Evolutionary conservation across 2,888 invertebrate species (phyloP).

Genomic region (Platycheirus rosarum): DNA sequence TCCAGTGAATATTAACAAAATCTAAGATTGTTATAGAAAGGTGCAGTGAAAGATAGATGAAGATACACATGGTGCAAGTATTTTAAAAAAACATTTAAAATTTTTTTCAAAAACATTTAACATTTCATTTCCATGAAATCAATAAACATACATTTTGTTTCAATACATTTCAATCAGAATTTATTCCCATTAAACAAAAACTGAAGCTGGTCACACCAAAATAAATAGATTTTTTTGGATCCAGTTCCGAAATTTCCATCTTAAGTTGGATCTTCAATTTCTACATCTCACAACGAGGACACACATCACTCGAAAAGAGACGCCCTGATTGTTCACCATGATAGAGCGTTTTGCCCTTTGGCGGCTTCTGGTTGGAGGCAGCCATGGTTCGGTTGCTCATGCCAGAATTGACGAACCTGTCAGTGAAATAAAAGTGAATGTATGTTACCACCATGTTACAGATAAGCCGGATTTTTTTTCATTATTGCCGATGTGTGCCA

Average conservation of each 20-base stretch:
- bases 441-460: constrained; percentile 34
- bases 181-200: too few species aligned
- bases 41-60: too few species aligned
- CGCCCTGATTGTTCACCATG: constrained; percentile 49
- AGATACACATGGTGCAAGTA: too few species aligned
- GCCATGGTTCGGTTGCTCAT: constrained; percentile 1
- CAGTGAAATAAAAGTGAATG: constrained; percentile 59
- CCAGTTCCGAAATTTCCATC: not conserved
- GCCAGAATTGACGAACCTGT: constrained; percentile 49
- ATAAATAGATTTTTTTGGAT: not conserved
- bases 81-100: too few species aligned
- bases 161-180: not conserved
- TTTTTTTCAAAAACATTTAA: too few species aligned
- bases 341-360: constrained; percentile 61
- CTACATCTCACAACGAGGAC: not conserved
- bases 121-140: too few species aligned
- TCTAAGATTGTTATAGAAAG: too few species aligned
- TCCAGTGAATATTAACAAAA: too few species aligned
- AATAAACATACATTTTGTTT: too few species aligned
- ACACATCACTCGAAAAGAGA: constrained; percentile 27
- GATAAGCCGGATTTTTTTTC: constrained; percentile 50
- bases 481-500: constrained; percentile 27
- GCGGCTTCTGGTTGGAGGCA: constrained; percentile 37
- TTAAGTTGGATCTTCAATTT: constrained; percentile 19
- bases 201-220: constrained; percentile 8